phyloP scores from a whole-genome alignment of 2,113 vertebrate genomes.

The Typhlomys cinereus region DNA sequence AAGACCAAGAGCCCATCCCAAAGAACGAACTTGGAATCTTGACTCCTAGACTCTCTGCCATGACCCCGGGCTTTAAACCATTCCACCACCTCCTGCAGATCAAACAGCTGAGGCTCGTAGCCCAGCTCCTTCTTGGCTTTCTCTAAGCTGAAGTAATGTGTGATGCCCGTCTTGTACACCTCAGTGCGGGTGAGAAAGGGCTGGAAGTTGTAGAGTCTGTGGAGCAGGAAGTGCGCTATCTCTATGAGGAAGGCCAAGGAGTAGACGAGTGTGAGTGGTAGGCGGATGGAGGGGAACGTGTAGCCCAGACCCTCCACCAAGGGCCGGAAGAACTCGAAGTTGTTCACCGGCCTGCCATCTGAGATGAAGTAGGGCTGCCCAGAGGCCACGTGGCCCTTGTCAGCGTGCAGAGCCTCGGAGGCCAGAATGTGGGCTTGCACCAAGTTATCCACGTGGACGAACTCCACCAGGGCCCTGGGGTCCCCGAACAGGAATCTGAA shows the following conservation, averaged over 20 bases:
- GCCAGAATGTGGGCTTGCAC: conserved; percentile 92
- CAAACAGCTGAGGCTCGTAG: conserved; percentile 87
- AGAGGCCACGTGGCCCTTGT: conserved; percentile 85
- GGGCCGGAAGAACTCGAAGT: conserved; percentile 96
- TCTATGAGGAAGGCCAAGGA: conserved; percentile 93
- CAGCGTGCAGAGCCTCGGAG: conserved; percentile 86
- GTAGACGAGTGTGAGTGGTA: conserved; percentile 92
- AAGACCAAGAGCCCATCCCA: conserved; percentile 82
- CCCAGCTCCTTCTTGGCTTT: conserved; percentile 92
- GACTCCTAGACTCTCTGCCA: conserved; percentile 77
- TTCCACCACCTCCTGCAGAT: conserved; percentile 90
- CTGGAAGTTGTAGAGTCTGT: conserved; percentile 93
- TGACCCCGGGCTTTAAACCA: conserved; percentile 92
- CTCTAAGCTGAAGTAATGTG: conserved; percentile 94
- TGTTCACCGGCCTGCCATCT: conserved; percentile 93
- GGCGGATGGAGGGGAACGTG: conserved; percentile 88
- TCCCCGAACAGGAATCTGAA: conserved; percentile 94
- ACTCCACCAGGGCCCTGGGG: conserved; percentile 92
- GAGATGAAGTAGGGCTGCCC: conserved; percentile 98
- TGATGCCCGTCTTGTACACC: conserved; percentile 96
- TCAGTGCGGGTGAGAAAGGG: conserved; percentile 95
- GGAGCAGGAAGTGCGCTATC: conserved; percentile 87
- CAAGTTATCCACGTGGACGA: conserved; percentile 96
- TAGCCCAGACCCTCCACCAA: conserved; percentile 96
- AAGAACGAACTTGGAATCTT: conserved; percentile 58